These are phyloP conservation scores for Porites cylindrica DNA, from an alignment of 92 coral and sea anemone genomes.

Conservation along the genomic window DNA sequence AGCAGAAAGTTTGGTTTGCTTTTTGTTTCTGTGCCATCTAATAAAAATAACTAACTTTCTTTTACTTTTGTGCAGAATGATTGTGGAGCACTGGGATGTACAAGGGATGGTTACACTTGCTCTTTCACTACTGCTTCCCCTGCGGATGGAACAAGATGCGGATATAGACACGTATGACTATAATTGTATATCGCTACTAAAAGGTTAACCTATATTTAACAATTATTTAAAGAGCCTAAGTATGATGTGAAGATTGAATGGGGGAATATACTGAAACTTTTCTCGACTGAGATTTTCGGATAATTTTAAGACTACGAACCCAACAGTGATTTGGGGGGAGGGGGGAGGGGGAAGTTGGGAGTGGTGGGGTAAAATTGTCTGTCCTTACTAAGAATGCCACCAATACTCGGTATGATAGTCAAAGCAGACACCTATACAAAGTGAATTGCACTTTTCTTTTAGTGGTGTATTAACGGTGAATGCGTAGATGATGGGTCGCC, in stretches of 20 bases:
- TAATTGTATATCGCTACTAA: background rate
- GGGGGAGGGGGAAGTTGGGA: no score
- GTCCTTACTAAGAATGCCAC: no score
- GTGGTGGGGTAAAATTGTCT: no score
- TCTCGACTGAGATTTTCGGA: no score
- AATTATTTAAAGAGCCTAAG: no score
- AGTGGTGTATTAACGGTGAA: conserved; percentile 93
- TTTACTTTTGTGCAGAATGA: conserved; percentile 33
- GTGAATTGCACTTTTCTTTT: background rate
- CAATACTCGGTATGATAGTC: no score
- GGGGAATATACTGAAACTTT: no score
- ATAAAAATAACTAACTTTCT: no score
- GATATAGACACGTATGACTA: conserved; percentile 75
- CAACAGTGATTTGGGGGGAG: no score
- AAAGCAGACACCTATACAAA: background rate
- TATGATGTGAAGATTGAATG: no score
- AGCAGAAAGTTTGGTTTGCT: background rate
- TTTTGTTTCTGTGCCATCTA: no score
- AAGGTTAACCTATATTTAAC: background rate
- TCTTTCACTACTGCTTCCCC: conserved; percentile 44
- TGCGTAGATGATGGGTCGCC: conserved; percentile 90
- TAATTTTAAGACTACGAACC: no score
- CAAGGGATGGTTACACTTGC: conserved; percentile 46
- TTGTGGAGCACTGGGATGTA: conserved; percentile 67
- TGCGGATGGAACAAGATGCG: conserved; percentile 84